phyloP scores from a whole-genome alignment of 2,113 vertebrate species.

The Capreolus pygargus region DNA sequence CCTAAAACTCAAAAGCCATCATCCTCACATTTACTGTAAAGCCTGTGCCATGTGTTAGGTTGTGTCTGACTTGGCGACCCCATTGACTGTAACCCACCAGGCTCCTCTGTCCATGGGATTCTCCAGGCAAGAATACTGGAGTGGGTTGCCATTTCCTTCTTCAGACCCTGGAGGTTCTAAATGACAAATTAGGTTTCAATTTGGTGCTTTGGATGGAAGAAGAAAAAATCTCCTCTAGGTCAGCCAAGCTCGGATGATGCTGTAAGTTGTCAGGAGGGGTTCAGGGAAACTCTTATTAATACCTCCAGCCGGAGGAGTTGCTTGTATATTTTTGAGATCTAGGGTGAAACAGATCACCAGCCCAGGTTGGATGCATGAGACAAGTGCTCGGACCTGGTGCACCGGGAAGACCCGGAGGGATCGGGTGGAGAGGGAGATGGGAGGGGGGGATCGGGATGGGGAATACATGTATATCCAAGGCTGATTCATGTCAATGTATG shows the following conservation, averaged over 20 bases:
- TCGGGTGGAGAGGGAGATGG: too few species aligned
- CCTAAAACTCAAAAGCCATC: not conserved
- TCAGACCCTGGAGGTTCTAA: not conserved
- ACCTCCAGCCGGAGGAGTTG: not conserved
- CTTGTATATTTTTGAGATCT: too few species aligned
- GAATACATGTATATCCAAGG: too few species aligned
- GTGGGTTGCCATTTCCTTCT: not conserved
- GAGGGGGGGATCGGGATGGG: too few species aligned
- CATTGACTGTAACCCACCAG: not conserved
- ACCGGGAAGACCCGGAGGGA: too few species aligned
- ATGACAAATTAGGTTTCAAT: not conserved
- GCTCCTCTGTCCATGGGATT: not conserved
- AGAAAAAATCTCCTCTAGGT: not conserved
- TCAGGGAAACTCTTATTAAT: not conserved
- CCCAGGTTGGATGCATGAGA: too few species aligned
- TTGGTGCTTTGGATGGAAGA: not conserved
- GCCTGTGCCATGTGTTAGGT: not conserved
- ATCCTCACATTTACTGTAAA: not conserved
- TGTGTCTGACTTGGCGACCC: not conserved
- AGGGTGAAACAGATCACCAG: too few species aligned
- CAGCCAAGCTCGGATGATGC: not conserved
- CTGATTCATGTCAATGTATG: too few species aligned
- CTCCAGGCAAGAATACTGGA: not conserved
- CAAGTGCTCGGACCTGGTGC: too few species aligned
- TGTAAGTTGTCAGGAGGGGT: not conserved